Evolutionary conservation across 2,113 vertebrate genomes (phyloP).

Genomic region (Neomonachus schauinslandi): DNA sequence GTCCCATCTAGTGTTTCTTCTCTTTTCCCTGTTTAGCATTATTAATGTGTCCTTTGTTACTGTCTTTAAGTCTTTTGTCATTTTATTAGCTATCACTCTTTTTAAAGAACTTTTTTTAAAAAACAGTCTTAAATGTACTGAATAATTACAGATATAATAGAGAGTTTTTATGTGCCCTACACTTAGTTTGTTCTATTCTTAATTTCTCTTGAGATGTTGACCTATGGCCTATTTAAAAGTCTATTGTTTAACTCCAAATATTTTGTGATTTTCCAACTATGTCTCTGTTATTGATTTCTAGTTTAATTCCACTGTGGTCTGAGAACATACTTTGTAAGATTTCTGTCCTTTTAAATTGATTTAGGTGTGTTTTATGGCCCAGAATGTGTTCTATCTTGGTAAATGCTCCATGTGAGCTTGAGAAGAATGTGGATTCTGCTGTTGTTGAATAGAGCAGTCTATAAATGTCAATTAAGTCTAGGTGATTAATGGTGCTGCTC

Average conservation of each 20-base stretch:
- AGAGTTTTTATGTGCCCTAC: background rate
- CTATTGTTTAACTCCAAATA: background rate
- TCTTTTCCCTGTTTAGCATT: background rate
- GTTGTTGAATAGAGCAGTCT: constrained; percentile 9
- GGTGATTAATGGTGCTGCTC: constrained; percentile 53
- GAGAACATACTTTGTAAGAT: background rate
- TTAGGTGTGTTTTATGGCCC: constrained; percentile 1
- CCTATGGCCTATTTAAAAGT: background rate
- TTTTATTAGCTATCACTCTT: background rate
- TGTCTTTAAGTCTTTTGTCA: background rate
- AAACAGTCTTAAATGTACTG: background rate
- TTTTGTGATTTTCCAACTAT: background rate
- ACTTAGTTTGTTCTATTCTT: background rate
- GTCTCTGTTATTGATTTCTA: background rate
- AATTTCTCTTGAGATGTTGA: background rate
- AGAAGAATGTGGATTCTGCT: background rate
- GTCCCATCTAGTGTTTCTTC: background rate
- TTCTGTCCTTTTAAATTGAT: background rate
- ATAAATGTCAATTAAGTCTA: constrained; percentile 65
- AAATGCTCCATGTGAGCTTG: background rate
- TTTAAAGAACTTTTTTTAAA: background rate
- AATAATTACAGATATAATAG: background rate
- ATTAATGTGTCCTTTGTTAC: background rate
- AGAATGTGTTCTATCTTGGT: constrained; percentile 23
- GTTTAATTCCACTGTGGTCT: background rate